Percentiles rank a stretch among this genome's conserved stretches.
Conservation (phyloP, 2,888 invertebrate species). For the Eristalinus sepulchralis region DNA sequence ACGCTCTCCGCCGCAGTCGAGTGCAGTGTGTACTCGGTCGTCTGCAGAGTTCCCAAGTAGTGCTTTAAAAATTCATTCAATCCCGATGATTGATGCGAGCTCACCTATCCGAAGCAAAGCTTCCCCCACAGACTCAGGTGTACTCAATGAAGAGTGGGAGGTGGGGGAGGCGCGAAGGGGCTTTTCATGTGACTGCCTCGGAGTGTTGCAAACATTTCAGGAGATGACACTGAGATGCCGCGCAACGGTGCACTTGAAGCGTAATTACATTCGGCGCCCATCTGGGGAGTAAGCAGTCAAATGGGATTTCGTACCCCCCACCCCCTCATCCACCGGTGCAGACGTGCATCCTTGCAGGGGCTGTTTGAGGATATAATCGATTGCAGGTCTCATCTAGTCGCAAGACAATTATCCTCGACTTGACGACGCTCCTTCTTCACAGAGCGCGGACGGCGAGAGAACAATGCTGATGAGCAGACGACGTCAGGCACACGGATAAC, state of each 20-base stretch:
- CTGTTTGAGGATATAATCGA: constrained; percentile 26
- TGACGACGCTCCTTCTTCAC: constrained; percentile 22
- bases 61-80: constrained; percentile 40
- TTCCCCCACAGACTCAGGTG: neutral
- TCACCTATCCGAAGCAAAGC: neutral
- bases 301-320: neutral
- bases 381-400: constrained; percentile 11
- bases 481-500: neutral
- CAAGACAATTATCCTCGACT: constrained; percentile 55
- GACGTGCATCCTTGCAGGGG: neutral
- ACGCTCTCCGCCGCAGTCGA: neutral
- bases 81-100: constrained; percentile 5
- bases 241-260: constrained; percentile 1
- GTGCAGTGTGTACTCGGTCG: neutral
- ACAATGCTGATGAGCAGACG: neutral
- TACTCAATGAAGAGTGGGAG: neutral
- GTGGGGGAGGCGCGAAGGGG: too few relatives aligned
- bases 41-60: constrained; percentile 12
- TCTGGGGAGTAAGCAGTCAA: neutral
- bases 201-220: neutral
- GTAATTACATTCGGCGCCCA: constrained; percentile 12
- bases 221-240: neutral
- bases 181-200: neutral
- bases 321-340: neutral
- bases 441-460: neutral